Evolutionary conservation across 2,113 vertebrate species (phyloP).

Genomic region (Python bivittatus): DNA sequence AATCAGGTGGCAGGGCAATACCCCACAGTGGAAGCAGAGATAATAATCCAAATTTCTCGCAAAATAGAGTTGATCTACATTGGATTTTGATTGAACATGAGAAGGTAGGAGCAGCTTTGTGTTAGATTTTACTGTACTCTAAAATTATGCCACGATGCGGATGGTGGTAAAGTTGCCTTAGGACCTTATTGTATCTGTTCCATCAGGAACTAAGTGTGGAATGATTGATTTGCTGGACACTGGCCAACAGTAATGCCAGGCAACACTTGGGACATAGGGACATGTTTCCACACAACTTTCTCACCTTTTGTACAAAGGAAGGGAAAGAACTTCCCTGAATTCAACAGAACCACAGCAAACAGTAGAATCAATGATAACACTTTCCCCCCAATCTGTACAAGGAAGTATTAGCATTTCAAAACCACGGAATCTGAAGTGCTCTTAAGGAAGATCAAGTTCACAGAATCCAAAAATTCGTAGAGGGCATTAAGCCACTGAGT

Average conservation of each 20-base stretch:
- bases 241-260: background rate
- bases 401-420: background rate
- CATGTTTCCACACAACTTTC: background rate
- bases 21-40: background rate
- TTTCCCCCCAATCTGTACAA: background rate
- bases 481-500: background rate
- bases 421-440: background rate
- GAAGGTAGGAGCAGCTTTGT: background rate
- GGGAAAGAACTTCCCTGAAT: background rate
- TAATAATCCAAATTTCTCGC: background rate
- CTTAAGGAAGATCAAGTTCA: background rate
- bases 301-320: background rate
- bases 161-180: background rate
- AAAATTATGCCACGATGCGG: background rate
- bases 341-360: background rate
- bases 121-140: slow-evolving; percentile 5
- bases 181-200: background rate
- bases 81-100: background rate
- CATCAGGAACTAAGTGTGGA: background rate
- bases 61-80: background rate
- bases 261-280: background rate
- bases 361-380: background rate
- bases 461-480: background rate
- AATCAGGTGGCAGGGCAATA: background rate
- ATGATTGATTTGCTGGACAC: background rate